Conservation (phyloP, 2,797 vertebrate genomes). For the Caiman crocodilus region DNA sequence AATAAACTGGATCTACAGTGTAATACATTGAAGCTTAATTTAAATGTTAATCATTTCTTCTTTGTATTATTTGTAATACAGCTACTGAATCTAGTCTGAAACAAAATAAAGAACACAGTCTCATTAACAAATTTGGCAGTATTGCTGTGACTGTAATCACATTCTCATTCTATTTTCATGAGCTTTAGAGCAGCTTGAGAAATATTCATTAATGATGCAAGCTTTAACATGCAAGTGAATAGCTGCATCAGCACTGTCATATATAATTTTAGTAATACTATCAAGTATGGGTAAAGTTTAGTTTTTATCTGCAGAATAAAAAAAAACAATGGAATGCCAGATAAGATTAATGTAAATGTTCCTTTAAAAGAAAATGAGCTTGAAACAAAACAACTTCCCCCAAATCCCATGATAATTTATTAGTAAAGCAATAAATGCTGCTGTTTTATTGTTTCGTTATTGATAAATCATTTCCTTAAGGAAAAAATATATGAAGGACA, state of each 20-base stretch:
- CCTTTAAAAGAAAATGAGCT: constrained; percentile 73
- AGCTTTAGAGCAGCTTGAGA: constrained; percentile 74
- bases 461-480: constrained; percentile 62
- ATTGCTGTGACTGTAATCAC: constrained; percentile 73
- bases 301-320: constrained; percentile 59
- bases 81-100: constrained; percentile 57
- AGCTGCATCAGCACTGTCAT: constrained; percentile 58
- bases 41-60: constrained; percentile 70
- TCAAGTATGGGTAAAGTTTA: constrained; percentile 63
- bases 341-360: constrained; percentile 71
- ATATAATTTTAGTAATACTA: constrained; percentile 67
- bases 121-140: constrained; percentile 78
- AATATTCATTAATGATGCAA: constrained; percentile 75
- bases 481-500: constrained; percentile 13
- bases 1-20: constrained; percentile 50
- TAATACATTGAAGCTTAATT: constrained; percentile 63
- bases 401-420: constrained; percentile 53
- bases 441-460: constrained; percentile 20
- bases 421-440: constrained; percentile 46
- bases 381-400: constrained; percentile 32
- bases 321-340: constrained; percentile 40
- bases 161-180: constrained; percentile 80
- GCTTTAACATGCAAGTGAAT: constrained; percentile 68
- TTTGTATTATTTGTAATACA: constrained; percentile 74
- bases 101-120: constrained; percentile 76